Evolutionary conservation across 2,888 invertebrate genomes (phyloP), one percentile per base, ranked within the genome.

Genomic region (Drosophila ustulata): DNA sequence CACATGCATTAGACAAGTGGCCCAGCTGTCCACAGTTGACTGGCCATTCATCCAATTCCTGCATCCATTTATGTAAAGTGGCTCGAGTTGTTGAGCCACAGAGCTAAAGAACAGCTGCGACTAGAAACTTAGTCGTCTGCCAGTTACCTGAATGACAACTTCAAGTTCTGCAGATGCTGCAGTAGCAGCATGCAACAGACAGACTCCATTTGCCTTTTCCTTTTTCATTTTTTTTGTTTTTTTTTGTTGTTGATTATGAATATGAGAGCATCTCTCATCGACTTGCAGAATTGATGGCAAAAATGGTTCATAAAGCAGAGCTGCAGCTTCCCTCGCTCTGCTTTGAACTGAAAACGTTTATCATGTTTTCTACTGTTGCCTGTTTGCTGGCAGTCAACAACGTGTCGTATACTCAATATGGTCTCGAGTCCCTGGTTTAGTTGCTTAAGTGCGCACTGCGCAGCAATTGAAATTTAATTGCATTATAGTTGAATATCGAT

Each of bases 31-130:
- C 59, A 69, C 62, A 78, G 75, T 74, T 69, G 76, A 78, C 76
- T 76, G 75, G 69, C 65, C 75, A 76, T 76, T 66, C 76, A 76
- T 76, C 34, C 75, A 66, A 73, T 68, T 63, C 49, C 46, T 63
- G 75, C 69, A 74, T 65, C 75, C 76, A 74, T 78, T 76, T 78
- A 74, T 76, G 63, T 53, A 78, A 78, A 76, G 75, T 74, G 75
- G 45, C 79, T 50, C 74, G 73, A 73, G 73, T 67, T 55, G 63
- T 65, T 78, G 37, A 58, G 45, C 50, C 18, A 18, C 53, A 64
- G 45, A 41, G 32, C 34, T 28, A 37, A 26, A 53, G 28, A 50
- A 45, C 55, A 69, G 34, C 37, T 63, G 39, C 13, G 53, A 49
- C 37, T 47, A 9, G 32, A 50, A 50, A 18, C 46, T 13, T 23